Evolutionary conservation across 2,113 vertebrate species (phyloP).

Genomic region (Megaceryle torquata): DNA sequence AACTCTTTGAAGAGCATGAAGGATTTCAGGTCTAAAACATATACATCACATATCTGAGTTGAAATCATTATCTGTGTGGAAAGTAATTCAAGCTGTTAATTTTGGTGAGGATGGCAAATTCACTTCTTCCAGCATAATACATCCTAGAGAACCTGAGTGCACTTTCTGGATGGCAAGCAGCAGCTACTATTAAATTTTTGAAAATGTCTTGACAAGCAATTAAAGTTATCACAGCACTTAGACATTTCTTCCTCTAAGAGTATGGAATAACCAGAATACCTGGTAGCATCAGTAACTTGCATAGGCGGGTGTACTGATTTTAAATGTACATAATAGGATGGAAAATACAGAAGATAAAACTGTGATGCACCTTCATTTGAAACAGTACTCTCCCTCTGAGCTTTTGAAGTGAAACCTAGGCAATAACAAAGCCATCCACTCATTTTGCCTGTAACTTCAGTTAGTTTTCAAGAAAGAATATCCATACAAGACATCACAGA

Average conservation of each 20-base stretch:
- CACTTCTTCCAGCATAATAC: background rate
- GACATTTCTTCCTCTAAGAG: background rate
- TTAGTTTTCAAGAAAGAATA: background rate
- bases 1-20: background rate
- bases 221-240: conserved; percentile 7
- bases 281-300: background rate
- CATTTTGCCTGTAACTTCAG: background rate
- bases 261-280: background rate
- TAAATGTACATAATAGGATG: background rate
- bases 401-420: background rate
- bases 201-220: conserved; percentile 24
- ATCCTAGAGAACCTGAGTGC: background rate
- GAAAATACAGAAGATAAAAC: background rate
- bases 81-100: conserved; percentile 18
- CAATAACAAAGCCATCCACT: background rate
- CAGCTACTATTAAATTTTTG: conserved; percentile 8
- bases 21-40: background rate
- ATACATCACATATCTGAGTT: background rate
- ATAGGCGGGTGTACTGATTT: background rate
- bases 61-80: background rate
- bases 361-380: background rate
- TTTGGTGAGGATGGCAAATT: conserved; percentile 28
- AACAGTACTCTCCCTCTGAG: background rate
- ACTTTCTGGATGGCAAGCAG: conserved; percentile 6
- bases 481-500: background rate